A percentile compares a stretch with the other conserved stretches of the same genome.
Conservation (phyloP, 2,113 vertebrate genomes). For the Paramormyrops kingsleyae region DNA sequence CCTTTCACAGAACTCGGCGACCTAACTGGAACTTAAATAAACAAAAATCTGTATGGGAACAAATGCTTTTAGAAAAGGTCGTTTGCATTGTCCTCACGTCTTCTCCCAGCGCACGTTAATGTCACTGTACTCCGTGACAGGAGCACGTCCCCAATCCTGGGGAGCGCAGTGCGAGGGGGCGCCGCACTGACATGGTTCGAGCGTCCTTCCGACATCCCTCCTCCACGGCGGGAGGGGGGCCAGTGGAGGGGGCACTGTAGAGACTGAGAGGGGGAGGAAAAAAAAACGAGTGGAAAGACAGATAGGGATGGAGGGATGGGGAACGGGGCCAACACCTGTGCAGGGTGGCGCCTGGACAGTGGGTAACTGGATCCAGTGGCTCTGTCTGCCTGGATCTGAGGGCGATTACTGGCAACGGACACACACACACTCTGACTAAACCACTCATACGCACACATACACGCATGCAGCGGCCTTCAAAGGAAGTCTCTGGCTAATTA, state of each 20-base stretch:
- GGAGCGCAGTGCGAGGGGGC: not conserved
- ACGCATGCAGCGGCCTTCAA: slow-evolving; percentile 10
- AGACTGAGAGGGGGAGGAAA: not conserved
- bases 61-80: not conserved
- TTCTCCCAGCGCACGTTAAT: not conserved
- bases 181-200: not conserved
- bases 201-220: not conserved
- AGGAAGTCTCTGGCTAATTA: slow-evolving; percentile 9
- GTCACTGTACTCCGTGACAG: not conserved
- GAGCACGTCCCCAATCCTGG: not conserved
- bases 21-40: not conserved
- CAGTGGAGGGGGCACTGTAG: not conserved
- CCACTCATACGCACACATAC: slow-evolving; percentile 9
- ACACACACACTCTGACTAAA: slow-evolving; percentile 13
- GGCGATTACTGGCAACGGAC: not conserved
- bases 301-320: not conserved
- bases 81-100: not conserved
- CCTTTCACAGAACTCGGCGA: not conserved
- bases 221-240: not conserved
- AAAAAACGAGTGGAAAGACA: not conserved
- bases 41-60: not conserved
- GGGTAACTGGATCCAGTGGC: not conserved
- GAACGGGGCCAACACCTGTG: not conserved
- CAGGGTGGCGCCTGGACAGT: no score
- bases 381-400: not conserved